Evolutionary conservation across 2,113 vertebrate genomes (phyloP), one percentile per base, ranked within the genome.

Genomic region (Orthonyx spaldingii): DNA sequence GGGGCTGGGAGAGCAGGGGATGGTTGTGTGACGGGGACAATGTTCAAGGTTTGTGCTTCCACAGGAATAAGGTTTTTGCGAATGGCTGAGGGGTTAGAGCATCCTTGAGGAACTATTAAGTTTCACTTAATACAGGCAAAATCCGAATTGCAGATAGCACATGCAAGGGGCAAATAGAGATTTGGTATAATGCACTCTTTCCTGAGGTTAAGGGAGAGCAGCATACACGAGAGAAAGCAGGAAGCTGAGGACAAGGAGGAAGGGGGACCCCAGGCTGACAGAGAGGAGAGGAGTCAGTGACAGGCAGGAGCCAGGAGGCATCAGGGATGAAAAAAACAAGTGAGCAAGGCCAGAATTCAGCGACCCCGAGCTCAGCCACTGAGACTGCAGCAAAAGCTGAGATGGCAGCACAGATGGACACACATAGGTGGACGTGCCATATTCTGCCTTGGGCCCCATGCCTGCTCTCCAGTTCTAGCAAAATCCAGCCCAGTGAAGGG

Each of bases 371-470:
- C 46, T 85, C 11, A 16, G 41, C 24, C 24, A n/a, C 0, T 26
- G n/a, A 46, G 42, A 39, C 28, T 35, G 7, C 46, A 91, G 74
- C 11, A 35, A 71, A 49, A 37, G 24, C 59, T 69, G 46, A 49
- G 35, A 17, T 22, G 19, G 27, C 24, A 76, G 28, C 47, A 42
- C 13, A 22, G 39, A 84, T 14, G 21, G 6, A 63, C 24, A 19
- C 7, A 42, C 21, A 13, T 9, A 30, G 2, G 0, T 6, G 14
- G 7, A 28, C 8, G 35, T 35, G 28, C 32, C 49, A 6, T 11
- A 8, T 32, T 83, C 84, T 93, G 39, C 49, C 41, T 37, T 6
- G 2, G 32, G 35, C 24, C 9, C 37, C 37, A 30, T 50, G 13
- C 5, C 44, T 52, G n/a, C 41, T 82, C 30, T 75, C 35, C 26